Evolutionary conservation across 2,888 invertebrate genomes (phyloP).

Genomic region (Monoplex corrugatus): DNA sequence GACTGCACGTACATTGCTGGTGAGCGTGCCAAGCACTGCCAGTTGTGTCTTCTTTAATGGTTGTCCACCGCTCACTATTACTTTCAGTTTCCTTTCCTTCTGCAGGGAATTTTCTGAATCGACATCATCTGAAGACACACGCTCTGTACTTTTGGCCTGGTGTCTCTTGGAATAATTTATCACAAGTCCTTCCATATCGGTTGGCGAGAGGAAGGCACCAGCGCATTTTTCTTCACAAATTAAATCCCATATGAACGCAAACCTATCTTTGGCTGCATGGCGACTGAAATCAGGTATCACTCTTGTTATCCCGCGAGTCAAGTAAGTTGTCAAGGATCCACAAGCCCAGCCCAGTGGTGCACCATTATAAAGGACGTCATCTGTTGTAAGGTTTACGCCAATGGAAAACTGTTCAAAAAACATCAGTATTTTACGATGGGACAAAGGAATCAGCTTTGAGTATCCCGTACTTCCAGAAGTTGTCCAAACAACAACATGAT

Average conservation of each 20-base stretch:
- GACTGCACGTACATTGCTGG: not conserved
- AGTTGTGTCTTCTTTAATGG: not conserved
- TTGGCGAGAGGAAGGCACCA: not conserved
- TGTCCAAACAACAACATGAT: too few relatives aligned
- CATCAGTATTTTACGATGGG: too few relatives aligned
- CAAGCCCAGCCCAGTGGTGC: not conserved
- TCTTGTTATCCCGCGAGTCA: not conserved
- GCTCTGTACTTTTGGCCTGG: too few relatives aligned
- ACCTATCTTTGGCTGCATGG: not conserved
- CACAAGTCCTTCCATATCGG: not conserved
- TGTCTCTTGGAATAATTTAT: not conserved
- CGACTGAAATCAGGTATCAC: not conserved
- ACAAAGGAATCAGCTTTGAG: too few relatives aligned
- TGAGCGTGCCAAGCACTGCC: not conserved
- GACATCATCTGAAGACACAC: not conserved
- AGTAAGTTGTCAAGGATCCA: not conserved
- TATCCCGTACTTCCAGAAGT: too few relatives aligned
- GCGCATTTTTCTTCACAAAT: not conserved
- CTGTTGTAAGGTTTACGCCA: too few relatives aligned
- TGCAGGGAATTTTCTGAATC: slow-evolving; percentile 32
- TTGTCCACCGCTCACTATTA: not conserved
- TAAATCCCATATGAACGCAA: not conserved
- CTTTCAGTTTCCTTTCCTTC: not conserved
- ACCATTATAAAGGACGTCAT: not conserved
- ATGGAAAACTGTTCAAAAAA: too few relatives aligned